A percentile compares a stretch with the other conserved stretches of the same genome.
Evolutionary conservation across 2,888 invertebrate genomes (phyloP).

Genomic region (Apamea epomidion): DNA sequence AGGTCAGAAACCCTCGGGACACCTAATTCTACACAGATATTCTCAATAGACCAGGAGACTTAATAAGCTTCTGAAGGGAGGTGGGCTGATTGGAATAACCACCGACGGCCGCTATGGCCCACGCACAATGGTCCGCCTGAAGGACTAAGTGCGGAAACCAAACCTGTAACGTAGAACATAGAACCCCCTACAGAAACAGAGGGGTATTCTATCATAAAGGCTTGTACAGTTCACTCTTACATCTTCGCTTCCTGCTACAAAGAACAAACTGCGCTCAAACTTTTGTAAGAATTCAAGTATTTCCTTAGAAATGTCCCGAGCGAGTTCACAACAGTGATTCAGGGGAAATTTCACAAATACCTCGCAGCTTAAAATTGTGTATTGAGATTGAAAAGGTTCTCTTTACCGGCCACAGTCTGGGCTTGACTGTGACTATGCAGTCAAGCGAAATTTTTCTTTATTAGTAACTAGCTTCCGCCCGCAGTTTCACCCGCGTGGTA

Average conservation of each 20-base stretch:
- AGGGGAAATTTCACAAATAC: conserved; percentile 49
- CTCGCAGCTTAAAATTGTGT: conserved; percentile 41
- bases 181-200: neutral
- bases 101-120: too few species aligned
- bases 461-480: neutral
- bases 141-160: too few species aligned
- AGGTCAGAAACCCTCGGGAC: too few species aligned
- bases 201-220: conserved; percentile 14
- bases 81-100: too few species aligned
- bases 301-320: conserved; percentile 50
- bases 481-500: too few species aligned
- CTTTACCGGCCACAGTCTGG: conserved; percentile 22
- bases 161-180: too few species aligned
- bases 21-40: too few species aligned
- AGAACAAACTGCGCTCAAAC: conserved; percentile 48
- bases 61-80: too few species aligned
- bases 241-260: conserved; percentile 32
- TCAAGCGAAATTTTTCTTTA: conserved; percentile 8
- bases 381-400: conserved; percentile 41
- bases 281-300: conserved; percentile 57
- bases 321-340: conserved; percentile 45
- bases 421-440: neutral
- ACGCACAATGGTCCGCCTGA: too few species aligned
- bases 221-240: conserved; percentile 25
- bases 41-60: too few species aligned